A percentile compares a stretch with the other conserved stretches of the same genome.
These are phyloP conservation scores for Ceyx melanurus DNA, from an alignment of 2,113 vertebrate genomes.

Conservation along the genomic window DNA sequence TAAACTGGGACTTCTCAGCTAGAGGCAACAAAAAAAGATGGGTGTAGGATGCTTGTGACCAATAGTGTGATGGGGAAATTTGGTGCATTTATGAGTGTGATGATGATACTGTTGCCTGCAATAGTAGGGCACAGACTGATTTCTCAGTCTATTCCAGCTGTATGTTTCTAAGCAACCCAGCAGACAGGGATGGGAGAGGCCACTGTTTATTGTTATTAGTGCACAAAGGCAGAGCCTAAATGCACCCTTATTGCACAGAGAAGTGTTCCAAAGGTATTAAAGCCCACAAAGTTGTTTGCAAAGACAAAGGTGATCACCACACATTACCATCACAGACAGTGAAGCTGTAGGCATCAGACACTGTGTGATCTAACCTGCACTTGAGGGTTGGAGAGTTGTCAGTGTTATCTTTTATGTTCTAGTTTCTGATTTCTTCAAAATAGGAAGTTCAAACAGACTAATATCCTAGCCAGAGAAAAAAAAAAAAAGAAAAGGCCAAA, in stretches of 20 bases:
- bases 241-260: background rate
- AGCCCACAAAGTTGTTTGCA: background rate
- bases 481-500: background rate
- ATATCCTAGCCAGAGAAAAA: background rate
- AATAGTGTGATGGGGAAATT: background rate
- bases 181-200: background rate
- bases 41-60: background rate
- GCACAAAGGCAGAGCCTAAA: background rate
- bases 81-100: background rate
- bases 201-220: background rate
- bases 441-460: constrained; percentile 24
- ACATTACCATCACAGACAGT: background rate
- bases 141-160: background rate
- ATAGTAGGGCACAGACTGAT: background rate
- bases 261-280: background rate
- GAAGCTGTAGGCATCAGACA: background rate
- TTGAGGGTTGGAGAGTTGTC: background rate
- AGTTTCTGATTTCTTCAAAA: constrained; percentile 31
- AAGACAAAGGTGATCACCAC: background rate
- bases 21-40: background rate
- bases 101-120: background rate
- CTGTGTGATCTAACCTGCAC: background rate
- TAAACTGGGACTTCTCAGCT: background rate
- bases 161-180: constrained; percentile 1
- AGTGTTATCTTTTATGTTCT: background rate